Conservation (phyloP, 2,113 vertebrate genomes). For the Myxocyprinus asiaticus region DNA sequence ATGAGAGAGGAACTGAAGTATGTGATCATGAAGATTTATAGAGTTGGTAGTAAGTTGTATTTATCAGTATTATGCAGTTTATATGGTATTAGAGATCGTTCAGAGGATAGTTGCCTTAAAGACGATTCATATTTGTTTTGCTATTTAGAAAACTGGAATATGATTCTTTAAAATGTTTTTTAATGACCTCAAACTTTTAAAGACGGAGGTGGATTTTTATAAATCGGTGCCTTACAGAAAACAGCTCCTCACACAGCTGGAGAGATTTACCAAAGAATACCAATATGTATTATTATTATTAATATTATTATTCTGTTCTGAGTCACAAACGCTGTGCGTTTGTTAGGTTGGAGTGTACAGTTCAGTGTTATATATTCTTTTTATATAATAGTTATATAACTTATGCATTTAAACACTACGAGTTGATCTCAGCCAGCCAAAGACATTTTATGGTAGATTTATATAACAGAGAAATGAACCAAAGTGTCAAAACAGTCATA, state of each 20-base stretch:
- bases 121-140: conserved; percentile 48
- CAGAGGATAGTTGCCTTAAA: conserved; percentile 59
- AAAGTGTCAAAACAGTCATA: not conserved
- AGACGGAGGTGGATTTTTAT: conserved; percentile 57
- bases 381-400: conserved; percentile 95
- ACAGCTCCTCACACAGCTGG: conserved; percentile 37
- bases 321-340: conserved; percentile 94
- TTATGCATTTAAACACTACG: conserved; percentile 97
- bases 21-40: too few relatives aligned
- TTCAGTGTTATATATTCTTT: conserved; percentile 82
- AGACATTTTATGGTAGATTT: conserved; percentile 66
- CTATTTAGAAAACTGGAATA: conserved; percentile 84
- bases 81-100: conserved; percentile 3
- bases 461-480: conserved; percentile 15
- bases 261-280: conserved; percentile 65
- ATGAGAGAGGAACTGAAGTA: too few relatives aligned
- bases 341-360: conserved; percentile 87
- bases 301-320: conserved; percentile 62
- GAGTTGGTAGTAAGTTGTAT: conserved; percentile 46
- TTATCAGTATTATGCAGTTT: conserved; percentile 69
- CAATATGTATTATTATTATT: conserved; percentile 61
- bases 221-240: conserved; percentile 64
- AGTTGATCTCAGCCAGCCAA: conserved; percentile 94
- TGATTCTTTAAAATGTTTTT: conserved; percentile 73
- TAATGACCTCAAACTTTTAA: conserved; percentile 72